Evolutionary conservation across 37 sponge, comb jelly and placozoan genomes (phyloP), one percentile per base, ranked within the genome.

Genomic region (Mnemiopsis leidyi): DNA sequence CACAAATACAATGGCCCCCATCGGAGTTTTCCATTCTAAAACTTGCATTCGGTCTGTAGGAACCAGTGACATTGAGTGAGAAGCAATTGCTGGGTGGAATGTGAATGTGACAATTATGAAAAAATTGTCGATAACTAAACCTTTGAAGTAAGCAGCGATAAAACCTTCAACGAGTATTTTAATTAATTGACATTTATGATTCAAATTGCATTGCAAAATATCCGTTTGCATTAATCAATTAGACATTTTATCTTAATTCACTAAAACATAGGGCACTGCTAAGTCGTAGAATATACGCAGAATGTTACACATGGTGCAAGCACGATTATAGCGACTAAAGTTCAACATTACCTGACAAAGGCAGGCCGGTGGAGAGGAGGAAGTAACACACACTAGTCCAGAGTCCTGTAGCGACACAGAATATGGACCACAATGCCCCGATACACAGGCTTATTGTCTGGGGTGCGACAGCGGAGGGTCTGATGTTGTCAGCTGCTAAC

Each of bases 391-490:
- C 73, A 69, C 73, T 69, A 16, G 32, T 77, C 79, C 79, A 77
- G 36, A 77, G 79, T 33, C 79, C 79, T 34, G 79, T 77, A 33
- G 79, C 79, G 2, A 77, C 79, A 77, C 26, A 31, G 79, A 77
- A 77, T 20, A 77, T 77, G 21, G 79, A 77, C 79, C 79, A 77
- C 18, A 77, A 32, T 34, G 79, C 79, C 1, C 79, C 79, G 33
- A 77, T 31, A 32, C 79, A 77, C 1, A 77, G 36, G 26, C 32
- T 77, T 32, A 77, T 77, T 20, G 79, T 77, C 32, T 77, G 79
- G 33, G 79, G 79, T 20, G 79, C 79, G 9, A 77, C 79, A 34
- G 79, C 79, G 0, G 79, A 77, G 30, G 79, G 79, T 77, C 79
- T 77, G 34, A 77, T 77, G 35, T 77, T 77, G 79, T 77, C 79